These are phyloP conservation scores for Takifugu bimaculatus DNA, from an alignment of 2,113 vertebrate genomes.

Conservation along the genomic window DNA sequence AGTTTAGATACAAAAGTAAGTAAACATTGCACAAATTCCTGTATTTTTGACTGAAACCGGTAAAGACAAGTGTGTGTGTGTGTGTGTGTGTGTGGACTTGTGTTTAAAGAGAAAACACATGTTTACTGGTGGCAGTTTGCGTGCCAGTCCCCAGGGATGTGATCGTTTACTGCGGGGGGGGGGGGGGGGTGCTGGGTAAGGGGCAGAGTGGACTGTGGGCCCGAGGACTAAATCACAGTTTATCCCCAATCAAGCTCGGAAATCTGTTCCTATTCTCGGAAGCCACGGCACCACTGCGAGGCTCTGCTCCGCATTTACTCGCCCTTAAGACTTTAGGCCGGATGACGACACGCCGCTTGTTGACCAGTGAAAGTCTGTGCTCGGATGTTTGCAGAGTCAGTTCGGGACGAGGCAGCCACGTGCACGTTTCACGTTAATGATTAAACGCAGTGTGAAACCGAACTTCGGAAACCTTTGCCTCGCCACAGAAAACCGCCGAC, in stretches of 20 bases:
- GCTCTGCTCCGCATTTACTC: slow-evolving; percentile 42
- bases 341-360: slow-evolving; percentile 50
- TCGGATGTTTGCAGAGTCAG: slow-evolving; percentile 47
- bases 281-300: slow-evolving; percentile 26
- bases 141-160: slow-evolving; percentile 1
- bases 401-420: slow-evolving; percentile 50
- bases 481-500: neutral
- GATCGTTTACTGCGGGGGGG: slow-evolving; percentile 16
- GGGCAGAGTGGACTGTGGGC: slow-evolving; percentile 26
- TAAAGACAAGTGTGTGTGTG: no score
- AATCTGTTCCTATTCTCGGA: slow-evolving; percentile 65
- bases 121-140: slow-evolving; percentile 6
- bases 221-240: slow-evolving; percentile 62
- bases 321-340: slow-evolving; percentile 38
- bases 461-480: slow-evolving; percentile 13
- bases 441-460: slow-evolving; percentile 16
- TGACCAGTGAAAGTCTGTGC: slow-evolving; percentile 43
- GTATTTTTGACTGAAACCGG: no score
- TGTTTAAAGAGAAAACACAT: slow-evolving; percentile 9
- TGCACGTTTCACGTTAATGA: slow-evolving; percentile 43
- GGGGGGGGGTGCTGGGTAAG: slow-evolving; percentile 22
- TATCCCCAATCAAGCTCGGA: slow-evolving; percentile 66
- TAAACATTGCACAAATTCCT: no score
- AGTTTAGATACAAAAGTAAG: no score
- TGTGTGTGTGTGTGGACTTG: neutral